phyloP scores from a whole-genome alignment of 2,888 invertebrate species.

The Strigamia crassipes region DNA sequence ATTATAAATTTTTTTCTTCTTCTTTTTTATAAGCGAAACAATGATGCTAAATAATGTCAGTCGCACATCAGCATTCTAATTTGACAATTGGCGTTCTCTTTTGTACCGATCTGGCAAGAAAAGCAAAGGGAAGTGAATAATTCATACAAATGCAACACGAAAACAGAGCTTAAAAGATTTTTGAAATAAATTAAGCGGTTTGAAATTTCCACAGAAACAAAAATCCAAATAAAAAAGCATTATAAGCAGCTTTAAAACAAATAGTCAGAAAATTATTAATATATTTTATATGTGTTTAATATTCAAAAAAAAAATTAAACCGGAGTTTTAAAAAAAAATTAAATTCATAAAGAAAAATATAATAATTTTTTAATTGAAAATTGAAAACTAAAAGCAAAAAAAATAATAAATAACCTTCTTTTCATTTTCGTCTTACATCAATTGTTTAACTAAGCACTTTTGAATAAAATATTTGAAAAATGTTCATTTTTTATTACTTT shows the following conservation, averaged over 20 bases:
- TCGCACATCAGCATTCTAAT: neutral
- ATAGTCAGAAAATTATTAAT: too few relatives aligned
- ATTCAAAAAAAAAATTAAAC: too few relatives aligned
- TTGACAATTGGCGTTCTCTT: neutral
- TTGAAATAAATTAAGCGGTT: neutral
- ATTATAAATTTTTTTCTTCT: neutral
- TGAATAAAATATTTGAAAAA: too few relatives aligned
- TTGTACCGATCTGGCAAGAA: neutral
- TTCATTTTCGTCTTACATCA: too few relatives aligned
- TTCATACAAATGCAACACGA: neutral
- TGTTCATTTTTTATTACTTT: neutral
- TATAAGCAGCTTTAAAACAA: too few relatives aligned
- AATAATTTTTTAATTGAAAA: too few relatives aligned
- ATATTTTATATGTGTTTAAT: too few relatives aligned
- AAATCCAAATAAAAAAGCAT: too few relatives aligned
- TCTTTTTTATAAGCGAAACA: neutral
- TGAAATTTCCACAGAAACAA: neutral
- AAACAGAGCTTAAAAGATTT: neutral
- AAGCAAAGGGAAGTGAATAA: neutral
- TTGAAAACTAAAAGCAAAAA: neutral
- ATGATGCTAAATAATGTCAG: neutral
- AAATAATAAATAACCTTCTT: too few relatives aligned
- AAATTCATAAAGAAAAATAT: too few relatives aligned
- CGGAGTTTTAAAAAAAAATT: too few relatives aligned
- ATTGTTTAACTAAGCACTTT: too few relatives aligned